Evolutionary conservation across 1,140 invertebrate species (phyloP).

Genomic region (Archegozetes longisetosus): DNA sequence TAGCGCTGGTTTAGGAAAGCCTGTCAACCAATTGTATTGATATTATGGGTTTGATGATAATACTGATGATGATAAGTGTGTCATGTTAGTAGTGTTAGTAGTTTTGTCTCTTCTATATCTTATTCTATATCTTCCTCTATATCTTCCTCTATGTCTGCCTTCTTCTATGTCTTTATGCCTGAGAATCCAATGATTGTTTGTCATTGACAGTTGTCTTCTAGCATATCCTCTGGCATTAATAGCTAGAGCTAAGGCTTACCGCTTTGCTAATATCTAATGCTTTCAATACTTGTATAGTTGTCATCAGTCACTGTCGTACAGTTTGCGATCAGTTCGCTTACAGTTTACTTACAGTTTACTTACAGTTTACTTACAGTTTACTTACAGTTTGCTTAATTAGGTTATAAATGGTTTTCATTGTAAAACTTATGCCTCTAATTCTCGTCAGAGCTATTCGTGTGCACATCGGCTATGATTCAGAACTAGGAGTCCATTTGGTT

Average conservation of each 20-base stretch:
- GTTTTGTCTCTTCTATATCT: neutral
- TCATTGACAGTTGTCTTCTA: neutral
- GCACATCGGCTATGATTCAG: no score
- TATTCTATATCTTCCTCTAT: no score
- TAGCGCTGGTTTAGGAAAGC: neutral
- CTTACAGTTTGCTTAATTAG: neutral
- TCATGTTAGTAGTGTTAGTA: neutral
- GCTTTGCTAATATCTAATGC: neutral
- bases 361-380: no score
- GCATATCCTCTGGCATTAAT: neutral
- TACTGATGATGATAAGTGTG: no score
- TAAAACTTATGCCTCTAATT: no score
- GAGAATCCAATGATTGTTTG: neutral
- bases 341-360: no score
- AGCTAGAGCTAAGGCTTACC: neutral
- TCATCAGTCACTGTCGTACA: neutral
- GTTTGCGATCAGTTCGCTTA: no score
- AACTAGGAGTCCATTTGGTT: neutral
- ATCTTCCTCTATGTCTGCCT: no score
- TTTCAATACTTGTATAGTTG: neutral
- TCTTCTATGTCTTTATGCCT: no score
- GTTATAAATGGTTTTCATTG: neutral
- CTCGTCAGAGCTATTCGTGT: no score
- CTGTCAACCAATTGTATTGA: neutral
- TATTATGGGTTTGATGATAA: neutral